Evolutionary conservation across 2,797 vertebrate species (phyloP), one percentile per base, ranked within the genome.

Genomic region (Pipistrellus kuhlii): DNA sequence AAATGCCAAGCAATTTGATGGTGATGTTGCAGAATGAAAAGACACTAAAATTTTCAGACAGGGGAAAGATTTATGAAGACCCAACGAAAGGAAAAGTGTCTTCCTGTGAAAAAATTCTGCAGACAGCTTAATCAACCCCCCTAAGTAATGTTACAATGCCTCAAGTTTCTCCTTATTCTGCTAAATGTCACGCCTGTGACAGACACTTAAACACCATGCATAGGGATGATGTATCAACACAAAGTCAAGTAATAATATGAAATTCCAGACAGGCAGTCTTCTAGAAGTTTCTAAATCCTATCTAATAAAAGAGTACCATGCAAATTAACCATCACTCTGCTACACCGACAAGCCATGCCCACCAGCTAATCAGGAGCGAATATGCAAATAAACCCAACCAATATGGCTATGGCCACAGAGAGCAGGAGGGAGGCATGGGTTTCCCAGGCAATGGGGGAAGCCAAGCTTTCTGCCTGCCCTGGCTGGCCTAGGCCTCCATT

Each of bases 1-100:
- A 73, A 76, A 76, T n/a, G 73, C 71, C 84, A 85, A 83, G 30
- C 23, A 46, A 68, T 82, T 32, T 86, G 83, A 80, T 76, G 72
- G 32, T 48, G 55, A 6, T 30, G 35, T 10, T 30, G 12, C 41
- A 68, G n/a, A 71, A 89, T 32, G 44, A 80, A 80, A 59, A 94
- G 46, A 44, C 41, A 46, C 38, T 44, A 46, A 72, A 23, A 18
- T 17, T 68, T 78, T 59, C n/a, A 80, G 30, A 55, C 9, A 32
- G 30, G 25, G 27, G 71, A 18, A 32, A 14, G 66, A 76, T 66
- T 55, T 59, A 66, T 23, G 25, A 93, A 87, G n/a, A 78, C 7
- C 25, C 57, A 62, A 69, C 53, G 25, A 35, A 57, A 14, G 15
- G 35, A 35, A 66, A 57, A 53, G 0, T 27, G 71, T 27, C 20